Evolutionary conservation across 2,797 vertebrate genomes (phyloP).

Genomic region (Semaprochilodus insignis): DNA sequence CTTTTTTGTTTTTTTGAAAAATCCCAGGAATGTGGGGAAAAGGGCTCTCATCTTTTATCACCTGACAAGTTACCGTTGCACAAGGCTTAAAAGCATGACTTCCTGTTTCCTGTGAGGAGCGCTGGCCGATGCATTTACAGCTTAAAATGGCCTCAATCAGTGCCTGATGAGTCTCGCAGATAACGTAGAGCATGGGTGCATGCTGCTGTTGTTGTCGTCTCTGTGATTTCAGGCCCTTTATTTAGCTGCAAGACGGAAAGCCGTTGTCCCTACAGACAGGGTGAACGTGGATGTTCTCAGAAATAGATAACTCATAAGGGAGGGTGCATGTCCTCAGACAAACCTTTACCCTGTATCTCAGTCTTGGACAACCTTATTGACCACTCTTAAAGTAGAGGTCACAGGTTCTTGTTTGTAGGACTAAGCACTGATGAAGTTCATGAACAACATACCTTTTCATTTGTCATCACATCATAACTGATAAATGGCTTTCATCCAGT

Average conservation of each 20-base stretch:
- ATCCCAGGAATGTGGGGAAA: conserved; percentile 60
- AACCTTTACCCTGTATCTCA: conserved; percentile 19
- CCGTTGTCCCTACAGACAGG: conserved; percentile 14
- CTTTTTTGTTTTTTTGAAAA: conserved; percentile 47
- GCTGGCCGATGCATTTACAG: conserved; percentile 74
- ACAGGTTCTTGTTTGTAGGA: conserved; percentile 7
- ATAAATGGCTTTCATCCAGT: background rate
- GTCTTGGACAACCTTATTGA: conserved; percentile 44
- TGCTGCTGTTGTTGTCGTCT: conserved; percentile 29
- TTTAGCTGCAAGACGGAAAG: conserved; percentile 40
- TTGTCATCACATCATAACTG: conserved; percentile 6
- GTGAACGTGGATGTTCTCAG: conserved; percentile 53
- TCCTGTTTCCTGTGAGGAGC: conserved; percentile 83
- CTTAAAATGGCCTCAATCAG: conserved; percentile 72
- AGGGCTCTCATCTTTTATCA: conserved; percentile 64
- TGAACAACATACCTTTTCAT: background rate
- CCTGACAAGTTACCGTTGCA: conserved; percentile 73
- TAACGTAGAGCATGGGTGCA: conserved; percentile 54
- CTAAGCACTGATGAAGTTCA: conserved; percentile 11
- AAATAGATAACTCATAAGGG: conserved; percentile 34
- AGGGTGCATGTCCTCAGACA: conserved; percentile 11
- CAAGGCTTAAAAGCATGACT: conserved; percentile 76
- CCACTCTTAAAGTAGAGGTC: conserved; percentile 1
- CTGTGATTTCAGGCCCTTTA: conserved; percentile 50
- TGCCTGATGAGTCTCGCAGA: conserved; percentile 72